A percentile compares a stretch with the other conserved stretches of the same genome.
Evolutionary conservation across 2,888 invertebrate species (phyloP).

Genomic region (Cepaea hortensis): DNA sequence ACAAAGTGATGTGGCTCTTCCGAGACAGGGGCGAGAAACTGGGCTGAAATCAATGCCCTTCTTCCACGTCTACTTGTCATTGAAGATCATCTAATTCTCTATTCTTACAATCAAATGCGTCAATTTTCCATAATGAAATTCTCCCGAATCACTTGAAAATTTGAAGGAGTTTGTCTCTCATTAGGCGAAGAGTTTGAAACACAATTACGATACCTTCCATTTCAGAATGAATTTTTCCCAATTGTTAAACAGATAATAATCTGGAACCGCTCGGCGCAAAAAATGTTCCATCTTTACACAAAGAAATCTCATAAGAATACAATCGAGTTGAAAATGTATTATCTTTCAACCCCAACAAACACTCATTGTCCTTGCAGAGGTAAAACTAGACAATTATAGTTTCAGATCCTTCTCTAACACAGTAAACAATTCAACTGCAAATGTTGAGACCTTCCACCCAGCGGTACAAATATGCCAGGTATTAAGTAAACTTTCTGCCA

Average conservation of each 20-base stretch:
- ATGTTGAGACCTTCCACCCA: background rate
- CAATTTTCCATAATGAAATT: conserved; percentile 12
- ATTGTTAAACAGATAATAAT: background rate
- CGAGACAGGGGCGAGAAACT: background rate
- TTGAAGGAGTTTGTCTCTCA: background rate
- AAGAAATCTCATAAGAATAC: too few relatives aligned
- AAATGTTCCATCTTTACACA: too few relatives aligned
- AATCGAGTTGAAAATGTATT: too few relatives aligned
- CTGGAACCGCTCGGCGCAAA: background rate
- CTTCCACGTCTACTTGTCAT: conserved; percentile 4
- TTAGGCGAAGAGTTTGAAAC: background rate
- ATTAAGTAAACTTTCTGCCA: background rate
- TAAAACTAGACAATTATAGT: too few relatives aligned
- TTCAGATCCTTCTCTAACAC: too few relatives aligned
- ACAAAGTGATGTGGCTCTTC: background rate
- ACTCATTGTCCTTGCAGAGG: too few relatives aligned
- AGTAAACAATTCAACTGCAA: too few relatives aligned
- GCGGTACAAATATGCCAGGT: background rate
- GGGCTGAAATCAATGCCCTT: conserved; percentile 10
- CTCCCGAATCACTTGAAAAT: background rate
- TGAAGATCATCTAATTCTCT: conserved; percentile 25
- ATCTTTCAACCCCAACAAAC: too few relatives aligned
- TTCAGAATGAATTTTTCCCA: background rate
- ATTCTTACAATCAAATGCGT: background rate
- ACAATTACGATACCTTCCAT: conserved; percentile 11